Evolutionary conservation across 2,888 invertebrate genomes (phyloP), one percentile per base, ranked within the genome.

Genomic region (Ypsolopha scabrella): DNA sequence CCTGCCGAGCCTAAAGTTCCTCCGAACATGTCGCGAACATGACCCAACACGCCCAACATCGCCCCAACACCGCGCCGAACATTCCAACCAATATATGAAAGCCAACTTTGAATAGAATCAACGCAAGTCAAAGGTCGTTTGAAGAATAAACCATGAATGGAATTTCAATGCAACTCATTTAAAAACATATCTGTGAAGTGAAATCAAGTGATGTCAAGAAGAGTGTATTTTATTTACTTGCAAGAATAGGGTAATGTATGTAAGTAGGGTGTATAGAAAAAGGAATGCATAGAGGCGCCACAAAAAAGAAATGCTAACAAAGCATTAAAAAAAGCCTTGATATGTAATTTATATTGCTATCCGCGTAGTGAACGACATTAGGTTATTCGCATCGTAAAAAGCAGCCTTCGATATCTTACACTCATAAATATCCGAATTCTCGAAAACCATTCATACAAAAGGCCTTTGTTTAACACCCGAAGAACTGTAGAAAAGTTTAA

Each of bases 1-100:
- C 83, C 85, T 85, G 85, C 85, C 85, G 82, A 76, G 69, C 83
- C 81, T 79, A 80, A 74, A 75, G 66, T 75, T 82, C 70, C 72
- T 85, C 81, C 82, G 65, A 59, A 63, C 66, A 13, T 39, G 10
- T 39, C 43, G 13, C 48, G 38, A 36, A 48, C 11, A 1, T 11
- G 6, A 24, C 46, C 46, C 11, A 8, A 46, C 65, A 78, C 79
- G 69, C 79, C 75, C 74, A 69, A 65, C 62, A 54, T 55, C 58
- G 68, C 68, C 7, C 51, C 24, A 24, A 11, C n/a, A 34, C 37
- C 37, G 44, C 50, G 43, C 35, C 37, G 13, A 43, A 11, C n/a
- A 43, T 8, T 39, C 39, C n/a, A 39, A 39, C 39, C 24, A 24
- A 24, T 24, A 24, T 24, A 24, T 24, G 24, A 24, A 24, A 24